Base-by-base conservation (phyloP, 2,888 invertebrate genomes). In the Tineola bisselliella region DNA sequence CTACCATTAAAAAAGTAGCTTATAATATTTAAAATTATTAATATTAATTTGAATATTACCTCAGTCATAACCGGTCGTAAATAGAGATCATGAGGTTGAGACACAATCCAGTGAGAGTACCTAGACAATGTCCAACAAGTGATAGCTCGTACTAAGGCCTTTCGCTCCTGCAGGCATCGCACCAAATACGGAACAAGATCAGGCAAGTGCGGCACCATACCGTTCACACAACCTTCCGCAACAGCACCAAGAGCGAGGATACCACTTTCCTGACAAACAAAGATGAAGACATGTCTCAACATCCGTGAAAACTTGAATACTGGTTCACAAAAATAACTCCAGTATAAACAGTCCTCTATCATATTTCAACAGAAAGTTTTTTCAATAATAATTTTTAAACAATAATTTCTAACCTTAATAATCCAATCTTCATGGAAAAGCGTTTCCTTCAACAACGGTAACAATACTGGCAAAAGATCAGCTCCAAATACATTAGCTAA, bases 111-210 rank as follows among this genome's bases (percentile, higher is more conserved):
- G 83, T 98, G 97, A 52, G 98, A 96, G 83, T 99, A 99, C 61
- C 99, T 91, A 66, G 96, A 96, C 31, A 99, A 88, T 0, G 99
- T 99, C 99, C 99, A 99, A 86, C 99, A 99, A 0, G 99, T 98
- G 75, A 99, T 99, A 65, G 99, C 97, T 63, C 99, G 91, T 60
- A 99, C 98, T 43, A 99, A 88, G 0, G 98, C 97, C 87, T 98
- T 98, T 80, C 95, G 95, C 79, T 99, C 99, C 44, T 92, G 91
- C 68, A 99, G 88, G 80, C 97, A 97, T 69, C 91, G 91, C 69
- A 99, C 96, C 65, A 99, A 89, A 84, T 96, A 99, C 0, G 99
- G 99, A 72, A 99, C 95, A 63, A 99, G 88, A 84, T 99, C 98
- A 0, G 96, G 94, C 70, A 99, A 89, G 87, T 99, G 98, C 19